These are phyloP conservation scores for Ailuropoda melanoleuca DNA, from an alignment of 2,113 vertebrate species.

Conservation along the genomic window DNA sequence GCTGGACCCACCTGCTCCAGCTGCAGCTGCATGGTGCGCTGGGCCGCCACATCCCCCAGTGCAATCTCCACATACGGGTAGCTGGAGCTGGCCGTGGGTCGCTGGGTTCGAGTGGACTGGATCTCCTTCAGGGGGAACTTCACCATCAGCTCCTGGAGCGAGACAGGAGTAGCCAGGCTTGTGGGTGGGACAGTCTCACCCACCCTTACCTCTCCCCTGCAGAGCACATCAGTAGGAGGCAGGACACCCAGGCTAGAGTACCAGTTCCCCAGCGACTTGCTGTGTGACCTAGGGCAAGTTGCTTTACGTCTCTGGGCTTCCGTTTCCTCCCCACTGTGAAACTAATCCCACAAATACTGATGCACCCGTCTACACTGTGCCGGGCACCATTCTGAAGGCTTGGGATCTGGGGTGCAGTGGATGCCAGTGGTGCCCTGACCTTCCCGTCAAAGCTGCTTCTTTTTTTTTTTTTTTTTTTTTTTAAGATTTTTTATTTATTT, in stretches of 20 bases:
- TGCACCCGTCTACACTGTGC: accelerated
- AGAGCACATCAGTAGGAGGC: background rate
- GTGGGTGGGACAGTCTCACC: background rate
- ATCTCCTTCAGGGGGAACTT: constrained; percentile 94
- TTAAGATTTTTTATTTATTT: too few species aligned
- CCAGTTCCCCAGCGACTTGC: background rate
- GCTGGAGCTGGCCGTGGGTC: constrained; percentile 92
- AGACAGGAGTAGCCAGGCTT: background rate
- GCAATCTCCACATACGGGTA: constrained; percentile 95
- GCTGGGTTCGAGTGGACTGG: constrained; percentile 94
- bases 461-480: too few species aligned
- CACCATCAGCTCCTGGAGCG: constrained; percentile 88
- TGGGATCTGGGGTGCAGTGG: background rate
- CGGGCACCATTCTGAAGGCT: background rate
- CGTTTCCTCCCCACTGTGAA: background rate
- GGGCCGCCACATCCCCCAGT: constrained; percentile 91
- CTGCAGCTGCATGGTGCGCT: constrained; percentile 93
- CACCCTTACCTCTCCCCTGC: background rate
- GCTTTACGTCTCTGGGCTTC: background rate
- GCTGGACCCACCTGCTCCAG: constrained; percentile 91
- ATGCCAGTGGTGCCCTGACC: background rate
- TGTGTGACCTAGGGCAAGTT: background rate
- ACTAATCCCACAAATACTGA: background rate
- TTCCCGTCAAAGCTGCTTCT: background rate
- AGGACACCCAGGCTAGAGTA: background rate